Evolutionary conservation across 1,140 invertebrate genomes (phyloP), one percentile per base, ranked within the genome.

Genomic region (Eurosta solidaginis): DNA sequence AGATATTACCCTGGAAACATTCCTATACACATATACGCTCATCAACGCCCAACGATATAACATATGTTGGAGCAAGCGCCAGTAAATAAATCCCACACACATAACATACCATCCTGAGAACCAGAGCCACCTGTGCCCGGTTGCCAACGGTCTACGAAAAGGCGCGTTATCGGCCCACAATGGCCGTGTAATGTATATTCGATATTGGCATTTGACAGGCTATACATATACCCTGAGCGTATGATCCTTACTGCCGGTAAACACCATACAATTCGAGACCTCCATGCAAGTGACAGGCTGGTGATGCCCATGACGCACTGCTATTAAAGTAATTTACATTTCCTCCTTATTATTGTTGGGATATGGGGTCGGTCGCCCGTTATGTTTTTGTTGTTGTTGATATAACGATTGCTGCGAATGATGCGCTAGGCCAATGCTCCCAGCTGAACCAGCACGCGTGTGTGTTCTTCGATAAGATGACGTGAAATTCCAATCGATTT

Each of bases 21-120:
- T 98, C 97, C 96, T 96, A 98, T 22, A 99, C 95, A 88, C 96
- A 97, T 2, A 98, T 91, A 44, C 92, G 91, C 82, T 97, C 95
- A 88, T 98, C 97, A 14, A 93, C 91, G n/a, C 96, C 97, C 59
- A 96, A 90, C 73, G 96, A 97, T 79, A 98, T 95, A 27, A 98
- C 94, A 89, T 98, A 98, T 52, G 94, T 95, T 14, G 94, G 93
- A 0, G 96, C 97, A 96, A 1, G 95, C 93, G 50, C 96, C 96
- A 7, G 96, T 98, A 40, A 94, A 90, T 20, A 98, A 89, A 89
- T 98, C 97, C 97, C 97, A 99, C 0, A 98, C 92, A 83, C 96
- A 97, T 0, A 98, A 90, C 74, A 96, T 90, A 1, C 97, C 97
- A 89, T 98, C 96, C 86, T 97, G 95, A 52, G 96, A 97, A 1